Percentiles rank a stretch among this genome's conserved stretches.
Conservation (phyloP, 2,888 invertebrate genomes). For the Tetanocera ferruginea region DNA sequence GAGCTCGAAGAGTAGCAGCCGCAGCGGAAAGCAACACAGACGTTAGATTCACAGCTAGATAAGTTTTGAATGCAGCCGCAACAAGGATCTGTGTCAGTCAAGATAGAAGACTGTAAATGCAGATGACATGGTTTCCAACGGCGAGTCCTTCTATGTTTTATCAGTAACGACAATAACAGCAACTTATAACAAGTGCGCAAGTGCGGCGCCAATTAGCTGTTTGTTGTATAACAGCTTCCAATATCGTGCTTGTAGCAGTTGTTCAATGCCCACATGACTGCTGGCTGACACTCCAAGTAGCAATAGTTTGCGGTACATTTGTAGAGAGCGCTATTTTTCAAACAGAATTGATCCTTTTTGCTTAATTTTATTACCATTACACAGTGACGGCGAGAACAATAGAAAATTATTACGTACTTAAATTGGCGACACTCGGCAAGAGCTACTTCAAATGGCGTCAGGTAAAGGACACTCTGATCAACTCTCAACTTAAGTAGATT, state of each 20-base stretch:
- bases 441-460: slow-evolving; percentile 37
- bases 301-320: too few species aligned
- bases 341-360: background rate
- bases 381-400: slow-evolving; percentile 7
- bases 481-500: slow-evolving; percentile 52
- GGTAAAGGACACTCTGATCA: slow-evolving; percentile 28
- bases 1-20: too few species aligned
- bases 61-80: too few species aligned
- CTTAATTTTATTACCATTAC: slow-evolving; percentile 43
- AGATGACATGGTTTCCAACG: too few species aligned
- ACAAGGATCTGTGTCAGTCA: too few species aligned
- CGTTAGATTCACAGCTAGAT: too few species aligned
- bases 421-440: slow-evolving; percentile 51
- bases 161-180: background rate
- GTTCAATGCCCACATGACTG: too few species aligned
- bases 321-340: background rate
- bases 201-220: slow-evolving; percentile 35
- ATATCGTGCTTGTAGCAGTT: too few species aligned
- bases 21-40: too few species aligned
- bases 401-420: slow-evolving; percentile 48
- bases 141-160: too few species aligned
- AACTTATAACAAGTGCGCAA: slow-evolving; percentile 41
- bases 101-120: too few species aligned
- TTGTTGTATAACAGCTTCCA: background rate
- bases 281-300: too few species aligned